Percentiles rank a stretch among this genome's conserved stretches.
phyloP scores from a whole-genome alignment of 2,797 vertebrate genomes.

The Sebastiscus tertius region DNA sequence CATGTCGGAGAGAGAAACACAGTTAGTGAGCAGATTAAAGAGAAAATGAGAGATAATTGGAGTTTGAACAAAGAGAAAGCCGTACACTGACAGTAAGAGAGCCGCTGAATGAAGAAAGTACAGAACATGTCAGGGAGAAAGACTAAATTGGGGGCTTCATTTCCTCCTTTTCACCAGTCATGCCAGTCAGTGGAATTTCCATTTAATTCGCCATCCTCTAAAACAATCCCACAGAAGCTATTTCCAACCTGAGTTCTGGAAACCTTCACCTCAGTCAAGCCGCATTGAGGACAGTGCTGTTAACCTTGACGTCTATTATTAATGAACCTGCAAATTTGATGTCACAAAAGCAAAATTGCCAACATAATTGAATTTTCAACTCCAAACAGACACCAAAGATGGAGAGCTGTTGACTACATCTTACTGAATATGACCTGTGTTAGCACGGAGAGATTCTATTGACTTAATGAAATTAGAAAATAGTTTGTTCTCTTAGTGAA shows the following conservation, averaged over 20 bases:
- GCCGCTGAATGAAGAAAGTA: slow-evolving; percentile 1
- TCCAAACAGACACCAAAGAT: neutral
- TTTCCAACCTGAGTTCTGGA: neutral
- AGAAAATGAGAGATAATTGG: slow-evolving; percentile 40
- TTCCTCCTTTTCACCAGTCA: neutral
- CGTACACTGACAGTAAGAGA: neutral
- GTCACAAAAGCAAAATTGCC: neutral
- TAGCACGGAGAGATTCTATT: neutral
- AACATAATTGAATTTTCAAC: slow-evolving; percentile 39
- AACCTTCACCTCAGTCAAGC: neutral
- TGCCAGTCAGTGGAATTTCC: neutral
- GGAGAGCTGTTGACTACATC: slow-evolving; percentile 6
- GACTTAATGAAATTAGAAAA: neutral
- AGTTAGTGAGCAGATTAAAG: slow-evolving; percentile 43
- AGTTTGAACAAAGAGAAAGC: slow-evolving; percentile 39
- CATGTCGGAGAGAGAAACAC: slow-evolving; percentile 21
- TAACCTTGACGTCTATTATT: slow-evolving; percentile 48
- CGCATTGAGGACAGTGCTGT: neutral
- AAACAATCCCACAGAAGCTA: neutral
- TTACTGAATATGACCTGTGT: neutral
- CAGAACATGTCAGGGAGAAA: neutral
- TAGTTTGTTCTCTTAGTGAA: neutral
- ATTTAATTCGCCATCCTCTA: neutral
- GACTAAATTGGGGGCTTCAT: neutral
- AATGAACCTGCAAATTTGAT: slow-evolving; percentile 20